Percentiles rank a stretch among this genome's conserved stretches.
These are phyloP conservation scores for Semnopithecus entellus DNA, from an alignment of 2,113 vertebrate species.

Conservation along the genomic window DNA sequence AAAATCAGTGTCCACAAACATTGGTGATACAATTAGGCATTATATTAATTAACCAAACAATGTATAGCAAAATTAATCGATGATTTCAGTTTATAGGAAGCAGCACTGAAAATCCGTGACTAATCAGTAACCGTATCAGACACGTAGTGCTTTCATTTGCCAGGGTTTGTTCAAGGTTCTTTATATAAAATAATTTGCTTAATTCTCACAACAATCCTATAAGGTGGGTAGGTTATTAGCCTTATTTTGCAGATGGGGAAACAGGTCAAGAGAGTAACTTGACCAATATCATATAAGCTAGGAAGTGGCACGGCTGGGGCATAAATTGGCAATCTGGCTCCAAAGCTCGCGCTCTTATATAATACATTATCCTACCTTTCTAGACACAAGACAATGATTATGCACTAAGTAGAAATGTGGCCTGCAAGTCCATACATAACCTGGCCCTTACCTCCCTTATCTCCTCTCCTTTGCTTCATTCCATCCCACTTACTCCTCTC, in stretches of 20 bases:
- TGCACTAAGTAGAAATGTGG: background rate
- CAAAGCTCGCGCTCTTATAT: background rate
- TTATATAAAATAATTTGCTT: background rate
- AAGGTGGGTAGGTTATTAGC: background rate
- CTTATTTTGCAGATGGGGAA: background rate
- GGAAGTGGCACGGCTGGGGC: background rate
- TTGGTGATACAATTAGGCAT: background rate
- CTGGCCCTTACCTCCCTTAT: background rate
- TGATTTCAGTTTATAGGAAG: background rate
- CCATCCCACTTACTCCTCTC: background rate
- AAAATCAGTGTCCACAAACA: slow-evolving; percentile 31
- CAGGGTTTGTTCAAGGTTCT: background rate
- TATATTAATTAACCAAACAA: background rate
- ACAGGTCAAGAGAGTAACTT: background rate
- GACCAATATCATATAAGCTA: background rate
- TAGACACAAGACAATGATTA: background rate
- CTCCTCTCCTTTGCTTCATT: background rate
- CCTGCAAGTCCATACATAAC: background rate
- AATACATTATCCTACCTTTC: background rate
- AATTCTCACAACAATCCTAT: background rate
- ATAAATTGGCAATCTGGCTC: background rate
- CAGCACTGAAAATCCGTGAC: background rate
- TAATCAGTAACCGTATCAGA: background rate
- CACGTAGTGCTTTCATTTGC: background rate
- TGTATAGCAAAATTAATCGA: background rate